Percentiles rank a stretch among this genome's conserved stretches.
phyloP scores from a whole-genome alignment of 1,140 invertebrate genomes.

The Agrypnia vestita region DNA sequence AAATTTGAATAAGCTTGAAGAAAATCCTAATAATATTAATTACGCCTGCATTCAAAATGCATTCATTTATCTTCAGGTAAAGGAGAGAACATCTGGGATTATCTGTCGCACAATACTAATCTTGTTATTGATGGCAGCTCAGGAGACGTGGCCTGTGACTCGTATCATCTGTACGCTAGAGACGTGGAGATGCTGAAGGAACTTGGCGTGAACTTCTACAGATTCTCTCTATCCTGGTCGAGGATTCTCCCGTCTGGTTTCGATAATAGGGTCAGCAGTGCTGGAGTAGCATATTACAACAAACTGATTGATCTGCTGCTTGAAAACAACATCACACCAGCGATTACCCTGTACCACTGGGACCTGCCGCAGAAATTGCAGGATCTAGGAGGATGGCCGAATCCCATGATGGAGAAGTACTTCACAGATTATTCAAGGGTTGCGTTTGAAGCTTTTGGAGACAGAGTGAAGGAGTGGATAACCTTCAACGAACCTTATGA shows the following conservation, averaged over 20 bases:
- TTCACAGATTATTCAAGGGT: slow-evolving; percentile 67
- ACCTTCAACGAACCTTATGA: slow-evolving; percentile 72
- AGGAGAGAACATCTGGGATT: slow-evolving; percentile 69
- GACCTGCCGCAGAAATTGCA: slow-evolving; percentile 72
- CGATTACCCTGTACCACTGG: slow-evolving; percentile 74
- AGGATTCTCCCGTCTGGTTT: slow-evolving; percentile 71
- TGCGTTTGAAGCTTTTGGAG: slow-evolving; percentile 66
- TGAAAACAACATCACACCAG: slow-evolving; percentile 67
- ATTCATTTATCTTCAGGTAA: slow-evolving; percentile 59
- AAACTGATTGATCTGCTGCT: slow-evolving; percentile 71
- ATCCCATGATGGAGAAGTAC: slow-evolving; percentile 70
- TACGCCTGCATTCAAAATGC: no score
- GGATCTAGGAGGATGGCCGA: slow-evolving; percentile 74
- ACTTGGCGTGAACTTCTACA: slow-evolving; percentile 68
- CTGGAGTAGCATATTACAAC: slow-evolving; percentile 74
- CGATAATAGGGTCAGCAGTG: slow-evolving; percentile 66
- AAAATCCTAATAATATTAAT: no score
- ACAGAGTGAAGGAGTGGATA: slow-evolving; percentile 63
- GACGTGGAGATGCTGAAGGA: slow-evolving; percentile 73
- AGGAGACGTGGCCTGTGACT: slow-evolving; percentile 76
- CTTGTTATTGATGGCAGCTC: slow-evolving; percentile 64
- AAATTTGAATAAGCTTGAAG: no score
- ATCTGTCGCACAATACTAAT: slow-evolving; percentile 63
- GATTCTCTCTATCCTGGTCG: slow-evolving; percentile 75
- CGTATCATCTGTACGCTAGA: slow-evolving; percentile 74